Evolutionary conservation across 2,888 invertebrate genomes (phyloP).

Genomic region (Macaria notata): DNA sequence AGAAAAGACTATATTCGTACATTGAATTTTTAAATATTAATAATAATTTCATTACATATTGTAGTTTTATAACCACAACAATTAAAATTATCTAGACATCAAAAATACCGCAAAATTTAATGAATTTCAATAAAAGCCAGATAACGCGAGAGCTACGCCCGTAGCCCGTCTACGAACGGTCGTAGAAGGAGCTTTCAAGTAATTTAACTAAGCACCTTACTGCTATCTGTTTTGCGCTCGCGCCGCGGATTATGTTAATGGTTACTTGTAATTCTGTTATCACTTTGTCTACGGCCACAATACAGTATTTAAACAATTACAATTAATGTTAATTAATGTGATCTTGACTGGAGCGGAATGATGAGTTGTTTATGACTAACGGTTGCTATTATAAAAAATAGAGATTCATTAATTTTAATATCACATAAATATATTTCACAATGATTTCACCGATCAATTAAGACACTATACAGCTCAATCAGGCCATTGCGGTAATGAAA

Average conservation of each 20-base stretch:
- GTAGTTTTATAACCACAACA: too few relatives aligned
- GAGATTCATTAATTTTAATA: too few relatives aligned
- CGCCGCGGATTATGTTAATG: conserved; percentile 76
- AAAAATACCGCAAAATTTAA: not conserved
- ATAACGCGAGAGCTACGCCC: conserved; percentile 45
- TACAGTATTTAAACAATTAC: conserved; percentile 37
- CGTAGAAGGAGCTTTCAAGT: conserved; percentile 55
- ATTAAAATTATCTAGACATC: too few relatives aligned
- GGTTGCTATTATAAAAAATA: too few relatives aligned
- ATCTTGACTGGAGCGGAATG: conserved; percentile 1
- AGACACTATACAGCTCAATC: too few relatives aligned
- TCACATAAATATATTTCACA: too few relatives aligned
- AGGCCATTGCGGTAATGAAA: too few relatives aligned
- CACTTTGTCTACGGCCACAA: conserved; percentile 67
- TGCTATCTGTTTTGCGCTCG: conserved; percentile 75
- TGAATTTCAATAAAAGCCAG: conserved; percentile 31
- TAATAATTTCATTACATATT: too few relatives aligned
- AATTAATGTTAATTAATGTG: conserved; percentile 20
- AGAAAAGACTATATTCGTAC: too few relatives aligned
- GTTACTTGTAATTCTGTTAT: conserved; percentile 73
- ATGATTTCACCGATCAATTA: too few relatives aligned
- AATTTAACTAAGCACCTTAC: conserved; percentile 79
- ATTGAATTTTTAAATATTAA: too few relatives aligned
- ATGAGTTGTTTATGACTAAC: not conserved
- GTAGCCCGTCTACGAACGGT: conserved; percentile 27